Evolutionary conservation across 2,113 vertebrate species (phyloP).

Genomic region (Urocynchramus pylzowi): DNA sequence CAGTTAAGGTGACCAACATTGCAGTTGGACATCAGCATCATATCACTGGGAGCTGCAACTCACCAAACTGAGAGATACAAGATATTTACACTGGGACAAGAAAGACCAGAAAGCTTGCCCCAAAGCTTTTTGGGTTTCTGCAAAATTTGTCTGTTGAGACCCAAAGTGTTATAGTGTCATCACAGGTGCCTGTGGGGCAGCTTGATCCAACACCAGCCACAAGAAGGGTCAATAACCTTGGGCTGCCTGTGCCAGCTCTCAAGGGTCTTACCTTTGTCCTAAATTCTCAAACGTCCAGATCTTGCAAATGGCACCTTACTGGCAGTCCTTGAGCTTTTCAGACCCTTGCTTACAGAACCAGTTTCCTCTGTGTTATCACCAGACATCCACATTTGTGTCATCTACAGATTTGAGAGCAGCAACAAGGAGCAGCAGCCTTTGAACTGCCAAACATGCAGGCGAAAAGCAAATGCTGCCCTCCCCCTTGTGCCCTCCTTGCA

Average conservation of each 20-base stretch:
- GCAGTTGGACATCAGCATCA: accelerated
- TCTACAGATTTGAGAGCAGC: not conserved
- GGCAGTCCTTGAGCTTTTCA: not conserved
- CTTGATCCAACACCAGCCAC: not conserved
- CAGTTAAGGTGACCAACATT: accelerated
- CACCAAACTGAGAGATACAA: not conserved
- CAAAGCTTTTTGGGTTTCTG: not conserved
- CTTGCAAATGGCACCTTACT: not conserved
- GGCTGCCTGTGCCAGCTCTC: not conserved
- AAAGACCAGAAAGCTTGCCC: not conserved
- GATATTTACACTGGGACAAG: not conserved
- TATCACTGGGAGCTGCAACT: not conserved
- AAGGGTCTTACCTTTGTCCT: not conserved
- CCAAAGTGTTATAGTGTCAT: not conserved
- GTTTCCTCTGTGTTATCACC: not conserved
- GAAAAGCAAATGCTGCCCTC: not conserved
- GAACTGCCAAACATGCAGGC: not conserved
- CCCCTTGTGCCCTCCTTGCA: not conserved
- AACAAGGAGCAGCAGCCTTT: not conserved
- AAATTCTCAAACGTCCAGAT: not conserved
- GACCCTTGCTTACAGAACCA: accelerated
- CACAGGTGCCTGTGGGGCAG: accelerated
- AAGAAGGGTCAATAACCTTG: not conserved
- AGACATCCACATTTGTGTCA: not conserved
- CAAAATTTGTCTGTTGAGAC: not conserved